Percentiles rank a stretch among this genome's conserved stretches.
Evolutionary conservation across 2,888 invertebrate species (phyloP).

Genomic region (Clostera curtula): DNA sequence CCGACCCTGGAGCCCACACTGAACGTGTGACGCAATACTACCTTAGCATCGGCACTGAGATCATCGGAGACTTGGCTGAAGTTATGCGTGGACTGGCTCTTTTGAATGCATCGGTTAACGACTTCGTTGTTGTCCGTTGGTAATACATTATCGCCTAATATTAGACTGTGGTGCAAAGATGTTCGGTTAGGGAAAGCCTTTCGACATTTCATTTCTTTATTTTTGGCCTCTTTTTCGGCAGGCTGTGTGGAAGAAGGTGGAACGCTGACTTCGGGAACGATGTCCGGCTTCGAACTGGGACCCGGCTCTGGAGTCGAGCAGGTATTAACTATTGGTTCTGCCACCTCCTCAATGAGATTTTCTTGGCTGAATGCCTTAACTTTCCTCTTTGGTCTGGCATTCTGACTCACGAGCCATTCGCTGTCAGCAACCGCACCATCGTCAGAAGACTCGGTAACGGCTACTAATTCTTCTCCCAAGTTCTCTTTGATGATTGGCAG

Average conservation of each 20-base stretch:
- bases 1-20: slow-evolving; percentile 30
- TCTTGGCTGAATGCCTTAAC: slow-evolving; percentile 41
- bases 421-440: slow-evolving; percentile 15
- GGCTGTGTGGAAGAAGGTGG: neutral
- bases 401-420: slow-evolving; percentile 3
- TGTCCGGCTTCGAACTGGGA: slow-evolving; percentile 27
- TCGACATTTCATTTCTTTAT: slow-evolving; percentile 20
- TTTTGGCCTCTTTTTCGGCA: slow-evolving; percentile 19
- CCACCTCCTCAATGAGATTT: slow-evolving; percentile 27
- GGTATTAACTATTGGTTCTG: slow-evolving; percentile 19
- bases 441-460: slow-evolving; percentile 28
- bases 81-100: slow-evolving; percentile 43
- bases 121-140: slow-evolving; percentile 33
- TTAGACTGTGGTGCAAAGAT: slow-evolving; percentile 45
- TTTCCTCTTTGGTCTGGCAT: slow-evolving; percentile 19
- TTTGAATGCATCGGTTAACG: slow-evolving; percentile 34
- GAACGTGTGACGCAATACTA: slow-evolving; percentile 26
- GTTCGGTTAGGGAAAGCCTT: slow-evolving; percentile 17
- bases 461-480: slow-evolving; percentile 35
- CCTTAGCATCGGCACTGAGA: slow-evolving; percentile 16
- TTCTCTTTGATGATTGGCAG: slow-evolving; percentile 51
- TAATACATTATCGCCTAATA: slow-evolving; percentile 21
- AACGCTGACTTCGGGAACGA: neutral
- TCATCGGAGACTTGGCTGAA: slow-evolving; percentile 27
- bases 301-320: slow-evolving; percentile 19